Evolutionary conservation across 2,797 vertebrate species (phyloP), one percentile per base, ranked within the genome.

Genomic region (Geotrypetes seraphini): DNA sequence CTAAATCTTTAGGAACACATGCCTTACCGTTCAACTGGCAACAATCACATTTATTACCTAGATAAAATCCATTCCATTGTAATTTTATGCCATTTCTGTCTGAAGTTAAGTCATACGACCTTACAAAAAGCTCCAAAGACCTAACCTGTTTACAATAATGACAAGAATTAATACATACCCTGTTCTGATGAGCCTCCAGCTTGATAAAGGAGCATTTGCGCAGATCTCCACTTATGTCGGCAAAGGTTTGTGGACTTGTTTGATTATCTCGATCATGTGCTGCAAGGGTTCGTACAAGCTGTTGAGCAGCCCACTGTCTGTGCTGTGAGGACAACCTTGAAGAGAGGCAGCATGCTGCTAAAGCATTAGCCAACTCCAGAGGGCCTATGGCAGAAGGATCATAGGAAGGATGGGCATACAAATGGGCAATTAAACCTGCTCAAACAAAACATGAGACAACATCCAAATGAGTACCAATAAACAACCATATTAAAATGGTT

Each of bases 311-410:
- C 95, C 95, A 99, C 66, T 99, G 95, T 8, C 95, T 89, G 49
- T 99, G 95, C 64, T 97, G 93, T 1, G 95, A 99, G 10, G 94
- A 99, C 4, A 99, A 87, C 47, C 93, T 77, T 10, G 92, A 92
- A 4, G 95, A 99, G 31, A 99, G 84, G 81, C 95, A 99, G 81
- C 93, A 99, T 18, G 94, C 95, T 33, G 93, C 92, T 71, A 99
- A 82, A 31, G 95, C 93, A 8, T 99, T 99, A 60, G 94, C 95
- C 80, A 99, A 83, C 73, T 99, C 95, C 84, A 99, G 85, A 60
- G 93, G 92, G 69, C 95, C 95, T 97, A 89, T 80, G 92, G 87
- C 86, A 83, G 84, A 85, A 71, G 88, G 83, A 79, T 86, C 79
- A 87, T 79, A 88, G 86, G 83, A 87, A 81, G 86, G 86, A 74